Percentiles rank a stretch among this genome's conserved stretches.
Evolutionary conservation across 2,888 invertebrate species (phyloP).

Genomic region (Dryadula phaetusa): DNA sequence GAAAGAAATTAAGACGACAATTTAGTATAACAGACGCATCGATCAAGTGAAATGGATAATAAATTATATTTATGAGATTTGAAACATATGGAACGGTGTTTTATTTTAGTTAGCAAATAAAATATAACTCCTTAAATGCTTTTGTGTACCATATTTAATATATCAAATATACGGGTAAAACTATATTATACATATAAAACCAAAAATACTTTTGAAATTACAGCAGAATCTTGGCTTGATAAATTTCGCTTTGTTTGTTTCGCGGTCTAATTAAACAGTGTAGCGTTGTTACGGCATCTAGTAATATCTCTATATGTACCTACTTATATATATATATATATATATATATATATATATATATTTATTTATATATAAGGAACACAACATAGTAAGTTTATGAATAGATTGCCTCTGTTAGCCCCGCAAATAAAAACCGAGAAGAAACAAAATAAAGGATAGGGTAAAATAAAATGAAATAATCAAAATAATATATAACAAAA

Average conservation of each 20-base stretch:
- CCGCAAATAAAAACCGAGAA: too few relatives aligned
- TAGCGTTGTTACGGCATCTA: background rate
- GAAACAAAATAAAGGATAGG: too few relatives aligned
- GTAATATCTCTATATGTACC: background rate
- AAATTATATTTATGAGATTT: slow-evolving; percentile 27
- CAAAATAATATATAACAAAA: too few relatives aligned
- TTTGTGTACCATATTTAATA: background rate
- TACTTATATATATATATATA: too few relatives aligned
- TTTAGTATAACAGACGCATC: slow-evolving; percentile 24
- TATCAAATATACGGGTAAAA: background rate
- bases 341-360: too few relatives aligned
- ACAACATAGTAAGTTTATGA: too few relatives aligned
- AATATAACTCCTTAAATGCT: background rate
- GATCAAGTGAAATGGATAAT: slow-evolving; percentile 31
- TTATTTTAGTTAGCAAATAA: background rate
- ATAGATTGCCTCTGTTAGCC: too few relatives aligned
- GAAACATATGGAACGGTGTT: slow-evolving; percentile 6
- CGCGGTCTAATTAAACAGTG: background rate
- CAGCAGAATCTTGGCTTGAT: background rate
- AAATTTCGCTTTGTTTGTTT: background rate
- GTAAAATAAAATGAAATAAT: too few relatives aligned
- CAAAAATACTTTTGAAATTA: background rate
- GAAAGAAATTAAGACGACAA: slow-evolving; percentile 30
- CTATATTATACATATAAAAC: too few relatives aligned
- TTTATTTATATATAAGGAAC: too few relatives aligned